Percentiles rank a stretch among this genome's conserved stretches.
Evolutionary conservation across 2,888 invertebrate species (phyloP).

Genomic region (Biston stratarius): DNA sequence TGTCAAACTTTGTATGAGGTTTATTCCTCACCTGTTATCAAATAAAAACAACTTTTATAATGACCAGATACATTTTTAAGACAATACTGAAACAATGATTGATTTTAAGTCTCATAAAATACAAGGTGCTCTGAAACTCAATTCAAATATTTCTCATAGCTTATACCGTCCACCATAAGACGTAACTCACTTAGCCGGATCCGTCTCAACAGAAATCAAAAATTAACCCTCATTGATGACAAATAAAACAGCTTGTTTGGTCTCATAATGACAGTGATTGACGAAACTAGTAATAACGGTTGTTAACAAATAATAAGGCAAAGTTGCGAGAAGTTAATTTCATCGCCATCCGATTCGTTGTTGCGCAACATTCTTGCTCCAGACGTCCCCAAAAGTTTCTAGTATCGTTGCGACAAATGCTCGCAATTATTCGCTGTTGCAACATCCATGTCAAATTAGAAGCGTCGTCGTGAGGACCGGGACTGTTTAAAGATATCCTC

Average conservation of each 20-base stretch:
- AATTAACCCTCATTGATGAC: conserved; percentile 54
- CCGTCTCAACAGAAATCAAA: conserved; percentile 43
- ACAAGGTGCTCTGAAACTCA: background rate
- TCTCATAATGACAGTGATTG: conserved; percentile 69
- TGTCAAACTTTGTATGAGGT: no score
- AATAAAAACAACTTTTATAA: no score
- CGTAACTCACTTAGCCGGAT: background rate
- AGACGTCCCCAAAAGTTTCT: conserved; percentile 72
- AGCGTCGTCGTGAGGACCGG: conserved; percentile 77
- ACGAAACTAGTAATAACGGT: conserved; percentile 74
- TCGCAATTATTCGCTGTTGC: conserved; percentile 71
- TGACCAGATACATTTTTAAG: no score
- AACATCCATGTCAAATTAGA: conserved; percentile 71
- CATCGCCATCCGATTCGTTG: conserved; percentile 63
- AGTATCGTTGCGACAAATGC: conserved; percentile 61
- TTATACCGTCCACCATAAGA: background rate
- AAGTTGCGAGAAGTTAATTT: conserved; percentile 72
- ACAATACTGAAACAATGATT: no score
- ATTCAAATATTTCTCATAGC: background rate
- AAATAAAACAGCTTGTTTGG: conserved; percentile 65
- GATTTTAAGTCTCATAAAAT: background rate
- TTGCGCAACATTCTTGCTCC: conserved; percentile 64
- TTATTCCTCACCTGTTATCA: no score
- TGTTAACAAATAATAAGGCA: conserved; percentile 75
- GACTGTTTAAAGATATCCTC: conserved; percentile 69